Evolutionary conservation across 2,113 vertebrate genomes (phyloP).

Genomic region (Brachypodius melanocephalos): DNA sequence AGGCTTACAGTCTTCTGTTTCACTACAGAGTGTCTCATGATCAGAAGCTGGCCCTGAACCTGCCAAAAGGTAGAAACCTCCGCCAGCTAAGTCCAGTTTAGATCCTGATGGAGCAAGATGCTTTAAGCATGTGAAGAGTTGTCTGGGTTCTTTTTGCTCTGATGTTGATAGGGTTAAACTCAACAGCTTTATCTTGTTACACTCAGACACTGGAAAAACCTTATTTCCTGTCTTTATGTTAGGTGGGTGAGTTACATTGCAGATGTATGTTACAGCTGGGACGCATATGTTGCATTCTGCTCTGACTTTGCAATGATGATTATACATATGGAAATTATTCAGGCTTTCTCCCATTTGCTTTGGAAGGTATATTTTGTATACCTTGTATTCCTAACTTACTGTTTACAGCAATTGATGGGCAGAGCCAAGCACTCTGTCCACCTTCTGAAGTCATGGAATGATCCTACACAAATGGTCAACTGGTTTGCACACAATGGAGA

Average conservation of each 20-base stretch:
- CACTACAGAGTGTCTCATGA: background rate
- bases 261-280: background rate
- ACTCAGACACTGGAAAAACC: background rate
- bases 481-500: background rate
- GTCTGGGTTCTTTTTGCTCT: background rate
- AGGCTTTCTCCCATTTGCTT: background rate
- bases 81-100: background rate
- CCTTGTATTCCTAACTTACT: background rate
- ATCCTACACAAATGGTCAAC: background rate
- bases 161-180: background rate
- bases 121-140: background rate
- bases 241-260: background rate
- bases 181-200: background rate
- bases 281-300: background rate
- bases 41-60: background rate
- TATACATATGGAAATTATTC: background rate
- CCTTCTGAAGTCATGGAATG: background rate
- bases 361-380: background rate
- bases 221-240: background rate
- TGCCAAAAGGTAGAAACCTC: background rate
- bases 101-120: background rate
- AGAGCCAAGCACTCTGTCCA: background rate
- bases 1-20: background rate
- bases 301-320: background rate
- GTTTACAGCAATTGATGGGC: background rate